Percentiles rank a stretch among this genome's conserved stretches.
Conservation (phyloP, 37 sponge, comb jelly and placozoan genomes). For the Bolinopsis microptera region DNA sequence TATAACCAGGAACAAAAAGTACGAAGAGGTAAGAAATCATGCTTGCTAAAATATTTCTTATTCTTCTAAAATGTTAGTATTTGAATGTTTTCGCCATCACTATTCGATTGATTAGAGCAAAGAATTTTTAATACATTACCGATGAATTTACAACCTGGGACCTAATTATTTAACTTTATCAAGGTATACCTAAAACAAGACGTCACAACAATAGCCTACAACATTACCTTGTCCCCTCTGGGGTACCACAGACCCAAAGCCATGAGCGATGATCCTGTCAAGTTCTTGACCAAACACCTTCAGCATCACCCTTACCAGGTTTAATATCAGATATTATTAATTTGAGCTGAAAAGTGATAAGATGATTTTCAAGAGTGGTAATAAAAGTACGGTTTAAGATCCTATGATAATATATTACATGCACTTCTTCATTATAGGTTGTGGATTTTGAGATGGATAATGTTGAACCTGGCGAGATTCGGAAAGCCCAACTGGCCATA, state of each 20-base stretch:
- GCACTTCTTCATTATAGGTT: not conserved
- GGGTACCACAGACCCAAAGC: constrained; percentile 4
- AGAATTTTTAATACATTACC: too few species aligned
- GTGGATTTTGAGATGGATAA: not conserved
- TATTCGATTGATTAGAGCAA: too few species aligned
- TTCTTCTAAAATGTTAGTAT: too few species aligned
- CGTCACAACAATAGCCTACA: not conserved
- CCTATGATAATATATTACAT: too few species aligned
- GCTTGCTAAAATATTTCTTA: too few species aligned
- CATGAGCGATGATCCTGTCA: not conserved
- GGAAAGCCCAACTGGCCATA: not conserved
- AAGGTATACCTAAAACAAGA: not conserved
- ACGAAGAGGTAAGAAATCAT: not conserved
- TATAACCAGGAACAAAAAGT: not conserved
- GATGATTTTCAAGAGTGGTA: too few species aligned
- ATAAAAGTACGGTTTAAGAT: too few species aligned
- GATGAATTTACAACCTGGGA: too few species aligned
- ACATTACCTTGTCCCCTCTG: not conserved
- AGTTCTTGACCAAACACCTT: not conserved
- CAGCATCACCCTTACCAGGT: constrained; percentile 25
- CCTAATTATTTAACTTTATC: too few species aligned
- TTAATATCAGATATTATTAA: too few species aligned
- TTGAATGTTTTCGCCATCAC: too few species aligned
- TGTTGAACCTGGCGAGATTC: not conserved
- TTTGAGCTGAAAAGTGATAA: too few species aligned